Evolutionary conservation across 2,113 vertebrate genomes (phyloP), one percentile per base, ranked within the genome.

Genomic region (Ovis canadensis): DNA sequence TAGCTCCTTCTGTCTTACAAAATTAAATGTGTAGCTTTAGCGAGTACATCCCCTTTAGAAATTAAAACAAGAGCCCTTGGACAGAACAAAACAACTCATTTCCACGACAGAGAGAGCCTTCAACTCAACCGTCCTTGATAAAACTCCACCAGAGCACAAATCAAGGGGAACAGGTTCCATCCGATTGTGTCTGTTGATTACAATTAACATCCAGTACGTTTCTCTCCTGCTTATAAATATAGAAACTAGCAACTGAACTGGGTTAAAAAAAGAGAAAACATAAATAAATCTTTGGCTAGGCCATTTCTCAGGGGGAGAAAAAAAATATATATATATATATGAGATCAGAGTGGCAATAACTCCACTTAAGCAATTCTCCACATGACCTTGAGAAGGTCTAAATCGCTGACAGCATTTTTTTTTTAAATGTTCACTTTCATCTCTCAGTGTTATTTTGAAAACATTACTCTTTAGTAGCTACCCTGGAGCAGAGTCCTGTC

Each of bases 371-470:
- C 6, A 67, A 60, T 88, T 96, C 94, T 96, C 62, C 96, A 1
- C 19, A 16, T 86, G 92, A 60, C 7, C 21, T 98, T 97, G 23
- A 93, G 60, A 97, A 96, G 84, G 48, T 96, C 54, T 88, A 55
- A 67, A 59, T 6, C 48, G 67, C n/a, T 87, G 31, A 96, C 55
- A 48, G 96, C 4, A 6, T 54, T 94, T 97, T 60, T n/a, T 57
- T 83, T 52, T 82, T 83, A 11, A 48, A 85, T 77, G 95, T 67
- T 95, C 93, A 71, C 86, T 97, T 95, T 55, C 84, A 31, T 98
- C 95, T 55, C 88, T 96, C 85, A 33, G 60, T 71, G 82, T 90
- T 96, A 71, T 98, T 98, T 97, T 92, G 55, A 97, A 98, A 98
- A 88, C 8, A 78, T 88, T 43, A 7, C 10, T 97, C 60, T 64